Conservation (phyloP, 2,797 vertebrate genomes). For the Semotilus atromaculatus region DNA sequence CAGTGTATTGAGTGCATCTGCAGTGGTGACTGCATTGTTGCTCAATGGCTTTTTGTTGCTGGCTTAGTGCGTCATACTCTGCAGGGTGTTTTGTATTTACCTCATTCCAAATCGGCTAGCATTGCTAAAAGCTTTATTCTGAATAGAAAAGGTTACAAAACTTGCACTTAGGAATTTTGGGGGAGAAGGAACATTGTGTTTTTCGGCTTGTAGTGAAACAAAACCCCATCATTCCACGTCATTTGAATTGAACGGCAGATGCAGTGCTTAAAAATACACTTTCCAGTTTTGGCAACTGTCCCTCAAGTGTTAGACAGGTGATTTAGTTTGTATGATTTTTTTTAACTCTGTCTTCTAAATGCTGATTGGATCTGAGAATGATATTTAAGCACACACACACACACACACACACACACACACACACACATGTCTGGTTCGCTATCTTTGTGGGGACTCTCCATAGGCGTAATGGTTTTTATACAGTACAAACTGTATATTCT, state of each 20-base stretch:
- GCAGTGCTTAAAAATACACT: neutral
- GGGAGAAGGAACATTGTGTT: neutral
- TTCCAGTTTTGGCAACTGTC: neutral
- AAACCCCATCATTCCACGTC: neutral
- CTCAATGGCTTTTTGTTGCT: constrained; percentile 31
- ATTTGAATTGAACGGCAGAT: neutral
- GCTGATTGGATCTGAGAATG: constrained; percentile 23
- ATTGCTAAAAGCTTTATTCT: neutral
- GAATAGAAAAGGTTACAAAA: constrained; percentile 14
- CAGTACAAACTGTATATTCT: too few relatives aligned
- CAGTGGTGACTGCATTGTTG: constrained; percentile 38
- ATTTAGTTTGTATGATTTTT: neutral
- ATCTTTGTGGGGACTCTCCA: too few relatives aligned
- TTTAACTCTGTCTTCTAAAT: neutral
- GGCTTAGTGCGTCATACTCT: constrained; percentile 11
- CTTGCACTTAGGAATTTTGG: neutral
- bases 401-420: too few relatives aligned
- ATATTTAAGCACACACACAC: neutral
- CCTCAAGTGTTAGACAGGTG: neutral
- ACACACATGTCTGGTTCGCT: too few relatives aligned
- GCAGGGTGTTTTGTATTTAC: constrained; percentile 28
- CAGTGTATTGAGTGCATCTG: constrained; percentile 33
- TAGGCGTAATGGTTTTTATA: too few relatives aligned
- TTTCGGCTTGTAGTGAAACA: neutral
- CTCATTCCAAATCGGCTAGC: neutral